phyloP scores from a whole-genome alignment of 2,113 vertebrate species.

The Odocoileus hemionus region DNA sequence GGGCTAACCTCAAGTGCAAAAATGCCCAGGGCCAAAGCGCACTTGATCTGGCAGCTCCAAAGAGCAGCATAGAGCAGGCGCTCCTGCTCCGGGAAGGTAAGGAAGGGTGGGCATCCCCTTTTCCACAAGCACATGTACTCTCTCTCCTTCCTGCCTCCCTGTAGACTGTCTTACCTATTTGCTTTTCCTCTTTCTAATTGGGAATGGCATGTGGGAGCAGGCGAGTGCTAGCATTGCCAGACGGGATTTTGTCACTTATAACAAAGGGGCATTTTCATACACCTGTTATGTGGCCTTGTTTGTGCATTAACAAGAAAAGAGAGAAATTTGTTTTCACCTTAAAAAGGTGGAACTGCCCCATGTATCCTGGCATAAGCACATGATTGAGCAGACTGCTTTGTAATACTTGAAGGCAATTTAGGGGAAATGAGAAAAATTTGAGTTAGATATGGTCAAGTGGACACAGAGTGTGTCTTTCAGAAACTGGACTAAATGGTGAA shows the following conservation, averaged over 20 bases:
- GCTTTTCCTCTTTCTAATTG: neutral
- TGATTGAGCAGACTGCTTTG: neutral
- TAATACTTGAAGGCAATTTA: neutral
- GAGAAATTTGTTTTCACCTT: neutral
- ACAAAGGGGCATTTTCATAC: neutral
- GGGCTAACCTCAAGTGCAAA: constrained; percentile 83
- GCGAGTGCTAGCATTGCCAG: neutral
- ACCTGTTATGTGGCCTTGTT: neutral
- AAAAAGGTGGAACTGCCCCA: neutral
- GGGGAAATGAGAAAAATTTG: neutral
- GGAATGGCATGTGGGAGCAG: neutral
- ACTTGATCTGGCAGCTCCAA: constrained; percentile 82
- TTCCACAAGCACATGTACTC: neutral
- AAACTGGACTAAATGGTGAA: neutral
- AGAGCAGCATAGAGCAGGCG: constrained; percentile 79
- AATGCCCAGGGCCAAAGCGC: constrained; percentile 88
- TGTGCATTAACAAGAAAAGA: neutral
- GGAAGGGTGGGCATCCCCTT: neutral
- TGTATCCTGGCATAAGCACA: neutral
- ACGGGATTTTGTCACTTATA: neutral
- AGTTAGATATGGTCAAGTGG: neutral
- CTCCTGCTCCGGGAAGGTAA: constrained; percentile 84
- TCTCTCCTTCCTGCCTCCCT: neutral
- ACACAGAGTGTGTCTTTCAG: neutral
- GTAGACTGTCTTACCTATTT: neutral